Evolutionary conservation across 2,888 invertebrate genomes (phyloP).

Genomic region (Lasioglossum lativentre): DNA sequence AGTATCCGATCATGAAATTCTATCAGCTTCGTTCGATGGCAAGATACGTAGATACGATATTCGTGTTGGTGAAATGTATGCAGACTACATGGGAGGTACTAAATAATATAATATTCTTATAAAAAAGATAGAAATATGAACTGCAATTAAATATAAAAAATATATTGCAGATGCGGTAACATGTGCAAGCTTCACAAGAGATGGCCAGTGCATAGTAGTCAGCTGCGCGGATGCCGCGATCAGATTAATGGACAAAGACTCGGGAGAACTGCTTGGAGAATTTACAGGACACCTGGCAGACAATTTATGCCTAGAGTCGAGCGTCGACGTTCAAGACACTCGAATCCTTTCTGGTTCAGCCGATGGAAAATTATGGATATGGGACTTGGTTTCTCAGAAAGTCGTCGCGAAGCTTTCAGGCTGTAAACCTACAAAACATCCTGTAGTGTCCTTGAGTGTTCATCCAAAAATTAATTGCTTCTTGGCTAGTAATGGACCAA

Average conservation of each 20-base stretch:
- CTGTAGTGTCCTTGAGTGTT: slow-evolving; percentile 89
- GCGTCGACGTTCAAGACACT: slow-evolving; percentile 93
- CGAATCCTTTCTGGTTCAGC: slow-evolving; percentile 96
- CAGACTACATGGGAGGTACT: slow-evolving; percentile 92
- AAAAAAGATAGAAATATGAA: slow-evolving; percentile 1
- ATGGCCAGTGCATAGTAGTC: slow-evolving; percentile 95
- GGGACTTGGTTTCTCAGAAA: slow-evolving; percentile 94
- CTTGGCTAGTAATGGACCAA: slow-evolving; percentile 90
- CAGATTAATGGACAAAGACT: slow-evolving; percentile 94
- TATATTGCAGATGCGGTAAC: slow-evolving; percentile 89
- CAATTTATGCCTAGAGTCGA: slow-evolving; percentile 95
- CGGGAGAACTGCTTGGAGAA: slow-evolving; percentile 91
- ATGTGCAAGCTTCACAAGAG: slow-evolving; percentile 93
- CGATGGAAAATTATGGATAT: slow-evolving; percentile 93
- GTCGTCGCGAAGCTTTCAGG: slow-evolving; percentile 84
- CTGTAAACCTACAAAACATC: slow-evolving; percentile 81
- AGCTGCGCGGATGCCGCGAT: slow-evolving; percentile 94
- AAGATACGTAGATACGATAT: slow-evolving; percentile 96
- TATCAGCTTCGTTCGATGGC: slow-evolving; percentile 95
- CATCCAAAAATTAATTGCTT: slow-evolving; percentile 92
- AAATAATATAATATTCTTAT: neutral
- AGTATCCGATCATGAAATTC: slow-evolving; percentile 95
- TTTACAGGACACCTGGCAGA: slow-evolving; percentile 93
- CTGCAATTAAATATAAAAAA: neutral
- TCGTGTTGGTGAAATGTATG: slow-evolving; percentile 92